A percentile compares a stretch with the other conserved stretches of the same genome.
Evolutionary conservation across 2,797 vertebrate genomes (phyloP).

Genomic region (Phoeniculus purpureus): DNA sequence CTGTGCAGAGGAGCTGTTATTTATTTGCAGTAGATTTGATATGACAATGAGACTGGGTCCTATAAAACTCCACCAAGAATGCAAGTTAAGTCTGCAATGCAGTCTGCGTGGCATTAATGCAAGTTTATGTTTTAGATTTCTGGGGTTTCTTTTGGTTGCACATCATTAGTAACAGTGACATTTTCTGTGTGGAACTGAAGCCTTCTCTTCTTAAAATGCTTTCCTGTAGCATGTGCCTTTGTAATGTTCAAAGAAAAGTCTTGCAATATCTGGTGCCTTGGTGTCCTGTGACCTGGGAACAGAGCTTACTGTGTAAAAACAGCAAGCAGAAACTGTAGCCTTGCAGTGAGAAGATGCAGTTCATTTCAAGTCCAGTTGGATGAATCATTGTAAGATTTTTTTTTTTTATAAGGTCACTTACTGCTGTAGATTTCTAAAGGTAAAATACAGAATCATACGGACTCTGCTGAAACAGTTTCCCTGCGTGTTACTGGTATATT

Average conservation of each 20-base stretch:
- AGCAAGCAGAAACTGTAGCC: conserved; percentile 21
- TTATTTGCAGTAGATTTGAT: background rate
- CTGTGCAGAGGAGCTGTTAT: background rate
- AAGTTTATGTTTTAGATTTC: background rate
- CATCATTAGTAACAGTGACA: conserved; percentile 44
- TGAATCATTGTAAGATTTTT: background rate
- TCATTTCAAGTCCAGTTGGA: conserved; percentile 35
- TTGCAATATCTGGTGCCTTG: background rate
- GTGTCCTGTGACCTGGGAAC: conserved; percentile 44
- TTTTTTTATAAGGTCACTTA: background rate
- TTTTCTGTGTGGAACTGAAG: conserved; percentile 46
- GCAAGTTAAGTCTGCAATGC: background rate
- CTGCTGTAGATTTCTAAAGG: conserved; percentile 25
- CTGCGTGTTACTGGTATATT: background rate
- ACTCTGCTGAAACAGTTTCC: background rate
- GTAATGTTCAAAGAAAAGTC: conserved; percentile 24
- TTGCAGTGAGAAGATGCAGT: conserved; percentile 9
- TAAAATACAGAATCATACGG: background rate
- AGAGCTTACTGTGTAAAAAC: conserved; percentile 1
- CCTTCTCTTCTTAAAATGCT: conserved; percentile 41
- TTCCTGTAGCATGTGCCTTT: conserved; percentile 27
- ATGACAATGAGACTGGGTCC: background rate
- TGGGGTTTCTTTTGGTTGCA: background rate
- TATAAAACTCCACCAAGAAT: background rate
- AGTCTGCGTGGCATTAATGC: background rate